Conservation (phyloP, 2,888 invertebrate genomes). For the Epistrophe eligans region DNA sequence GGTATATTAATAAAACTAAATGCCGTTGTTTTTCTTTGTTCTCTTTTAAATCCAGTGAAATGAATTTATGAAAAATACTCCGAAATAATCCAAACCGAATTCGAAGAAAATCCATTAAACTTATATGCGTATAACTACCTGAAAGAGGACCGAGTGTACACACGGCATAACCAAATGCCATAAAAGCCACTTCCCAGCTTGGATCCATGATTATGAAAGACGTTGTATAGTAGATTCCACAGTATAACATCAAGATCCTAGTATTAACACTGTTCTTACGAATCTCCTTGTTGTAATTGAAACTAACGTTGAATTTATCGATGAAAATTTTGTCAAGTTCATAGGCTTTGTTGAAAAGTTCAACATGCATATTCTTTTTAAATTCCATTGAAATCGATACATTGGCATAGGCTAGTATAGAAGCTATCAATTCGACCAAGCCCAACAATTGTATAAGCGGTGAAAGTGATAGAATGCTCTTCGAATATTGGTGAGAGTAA, state of each 20-base stretch:
- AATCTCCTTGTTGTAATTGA: slow-evolving; percentile 79
- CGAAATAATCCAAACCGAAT: slow-evolving; percentile 79
- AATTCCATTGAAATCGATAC: slow-evolving; percentile 77
- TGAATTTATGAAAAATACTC: slow-evolving; percentile 76
- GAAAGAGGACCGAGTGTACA: slow-evolving; percentile 77
- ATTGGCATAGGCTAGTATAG: slow-evolving; percentile 76
- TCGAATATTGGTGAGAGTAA: slow-evolving; percentile 71
- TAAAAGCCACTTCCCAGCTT: slow-evolving; percentile 63
- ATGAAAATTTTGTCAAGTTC: slow-evolving; percentile 78
- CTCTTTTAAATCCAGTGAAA: background rate
- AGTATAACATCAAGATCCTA: slow-evolving; percentile 62
- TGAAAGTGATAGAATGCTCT: slow-evolving; percentile 77
- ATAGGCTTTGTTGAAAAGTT: slow-evolving; percentile 77
- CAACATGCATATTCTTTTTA: slow-evolving; percentile 76
- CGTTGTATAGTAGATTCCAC: slow-evolving; percentile 69
- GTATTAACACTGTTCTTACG: slow-evolving; percentile 77
- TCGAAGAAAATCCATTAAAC: slow-evolving; percentile 80
- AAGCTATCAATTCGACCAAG: slow-evolving; percentile 77
- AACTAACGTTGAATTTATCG: slow-evolving; percentile 78
- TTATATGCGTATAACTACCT: slow-evolving; percentile 78
- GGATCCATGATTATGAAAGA: slow-evolving; percentile 77
- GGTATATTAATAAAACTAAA: slow-evolving; percentile 74
- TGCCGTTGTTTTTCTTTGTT: background rate
- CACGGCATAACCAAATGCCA: slow-evolving; percentile 78
- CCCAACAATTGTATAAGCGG: slow-evolving; percentile 79